phyloP scores from a whole-genome alignment of 2,888 invertebrate species.

The Drosophila emarginata region DNA sequence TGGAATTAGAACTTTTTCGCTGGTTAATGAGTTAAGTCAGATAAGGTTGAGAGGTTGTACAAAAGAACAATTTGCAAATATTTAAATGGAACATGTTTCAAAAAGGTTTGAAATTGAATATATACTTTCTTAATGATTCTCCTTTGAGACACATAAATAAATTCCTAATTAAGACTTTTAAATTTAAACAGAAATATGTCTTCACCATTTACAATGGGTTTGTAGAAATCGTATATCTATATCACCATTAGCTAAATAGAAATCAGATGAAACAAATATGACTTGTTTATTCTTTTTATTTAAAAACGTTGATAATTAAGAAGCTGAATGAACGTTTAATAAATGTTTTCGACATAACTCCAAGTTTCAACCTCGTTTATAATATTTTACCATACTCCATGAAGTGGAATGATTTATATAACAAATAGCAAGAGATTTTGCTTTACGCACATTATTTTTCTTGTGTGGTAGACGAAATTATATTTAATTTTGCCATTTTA shows the following conservation, averaged over 20 bases:
- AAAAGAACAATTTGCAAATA: not conserved
- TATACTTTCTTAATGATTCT: not conserved
- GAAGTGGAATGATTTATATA: not conserved
- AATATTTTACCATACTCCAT: not conserved
- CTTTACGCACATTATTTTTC: not conserved
- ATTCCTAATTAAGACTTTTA: not conserved
- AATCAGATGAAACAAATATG: no score
- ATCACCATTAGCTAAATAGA: no score
- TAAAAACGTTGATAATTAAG: no score
- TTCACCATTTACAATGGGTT: not conserved
- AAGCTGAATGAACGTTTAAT: no score
- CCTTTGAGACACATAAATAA: not conserved
- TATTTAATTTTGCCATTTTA: not conserved
- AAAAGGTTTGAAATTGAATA: not conserved
- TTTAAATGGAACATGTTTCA: not conserved
- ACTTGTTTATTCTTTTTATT: no score
- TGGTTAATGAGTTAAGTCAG: not conserved
- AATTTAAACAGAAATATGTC: not conserved
- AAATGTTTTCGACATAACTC: no score
- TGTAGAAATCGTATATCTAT: no score
- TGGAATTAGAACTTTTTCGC: constrained; percentile 25
- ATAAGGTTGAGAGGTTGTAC: not conserved
- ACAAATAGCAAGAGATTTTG: not conserved
- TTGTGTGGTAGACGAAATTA: not conserved
- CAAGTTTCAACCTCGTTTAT: not conserved